Conservation (phyloP, 2,797 vertebrate species). For the Mus spretus region DNA sequence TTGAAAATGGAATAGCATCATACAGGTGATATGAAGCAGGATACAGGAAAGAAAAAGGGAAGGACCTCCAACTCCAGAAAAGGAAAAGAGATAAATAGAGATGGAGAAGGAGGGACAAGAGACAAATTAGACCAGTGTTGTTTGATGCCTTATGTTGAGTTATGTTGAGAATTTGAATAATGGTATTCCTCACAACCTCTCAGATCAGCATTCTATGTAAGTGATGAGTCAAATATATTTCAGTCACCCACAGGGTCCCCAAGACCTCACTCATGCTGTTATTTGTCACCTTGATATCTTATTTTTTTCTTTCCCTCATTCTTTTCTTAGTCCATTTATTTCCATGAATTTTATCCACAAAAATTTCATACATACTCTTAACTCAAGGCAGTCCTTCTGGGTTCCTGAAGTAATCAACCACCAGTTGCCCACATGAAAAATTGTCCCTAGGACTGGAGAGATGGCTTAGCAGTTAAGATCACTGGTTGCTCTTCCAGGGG, state of each 20-base stretch:
- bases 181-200: not conserved
- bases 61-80: not conserved
- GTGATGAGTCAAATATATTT: not conserved
- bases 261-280: not conserved
- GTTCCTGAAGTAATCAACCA: not conserved
- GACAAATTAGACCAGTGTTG: not conserved
- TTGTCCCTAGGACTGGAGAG: no score
- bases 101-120: not conserved
- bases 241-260: not conserved
- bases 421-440: not conserved
- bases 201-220: not conserved
- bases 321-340: not conserved
- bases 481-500: no score
- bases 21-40: not conserved
- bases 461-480: no score
- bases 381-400: not conserved
- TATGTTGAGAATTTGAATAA: not conserved
- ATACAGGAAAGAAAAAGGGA: not conserved
- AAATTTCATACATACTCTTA: rapidly evolving
- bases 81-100: not conserved
- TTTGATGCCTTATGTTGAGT: not conserved
- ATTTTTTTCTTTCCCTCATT: not conserved
- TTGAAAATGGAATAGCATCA: not conserved
- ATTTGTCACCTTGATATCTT: not conserved
- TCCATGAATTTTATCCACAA: not conserved